A percentile compares a stretch with the other conserved stretches of the same genome.
phyloP scores from a whole-genome alignment of 2,888 invertebrate genomes.

The Ornithoptera alexandrae region DNA sequence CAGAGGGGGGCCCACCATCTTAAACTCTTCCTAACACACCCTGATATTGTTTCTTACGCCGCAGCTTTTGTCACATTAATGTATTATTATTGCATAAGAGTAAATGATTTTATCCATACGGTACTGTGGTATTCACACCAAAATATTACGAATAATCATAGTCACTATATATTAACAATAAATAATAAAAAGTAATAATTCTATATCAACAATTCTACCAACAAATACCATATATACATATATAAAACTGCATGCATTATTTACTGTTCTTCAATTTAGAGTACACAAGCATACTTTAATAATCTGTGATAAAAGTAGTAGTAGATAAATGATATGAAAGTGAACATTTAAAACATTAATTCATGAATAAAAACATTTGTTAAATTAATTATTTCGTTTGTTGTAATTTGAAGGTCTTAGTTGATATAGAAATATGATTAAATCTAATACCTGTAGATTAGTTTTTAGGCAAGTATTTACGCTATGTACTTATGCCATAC shows the following conservation, averaged over 20 bases:
- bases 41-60: not conserved
- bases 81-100: slow-evolving; percentile 22
- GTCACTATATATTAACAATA: slow-evolving; percentile 37
- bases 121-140: slow-evolving; percentile 53
- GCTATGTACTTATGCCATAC: not conserved
- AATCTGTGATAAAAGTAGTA: not conserved
- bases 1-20: not conserved
- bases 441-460: not conserved
- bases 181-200: slow-evolving; percentile 32
- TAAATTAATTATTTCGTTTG: not conserved
- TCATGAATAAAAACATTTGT: no score
- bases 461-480: not conserved
- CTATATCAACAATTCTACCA: slow-evolving; percentile 37
- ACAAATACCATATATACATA: slow-evolving; percentile 22
- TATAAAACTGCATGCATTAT: not conserved
- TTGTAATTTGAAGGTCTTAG: slow-evolving; percentile 11
- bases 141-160: slow-evolving; percentile 45
- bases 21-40: not conserved
- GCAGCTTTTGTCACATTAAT: slow-evolving; percentile 4
- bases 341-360: not conserved
- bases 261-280: not conserved
- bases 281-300: not conserved
- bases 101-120: slow-evolving; percentile 34
- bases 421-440: slow-evolving; percentile 22
- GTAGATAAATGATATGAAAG: not conserved